Evolutionary conservation across 2,797 vertebrate species (phyloP).

Genomic region (Anguilla marmorata): DNA sequence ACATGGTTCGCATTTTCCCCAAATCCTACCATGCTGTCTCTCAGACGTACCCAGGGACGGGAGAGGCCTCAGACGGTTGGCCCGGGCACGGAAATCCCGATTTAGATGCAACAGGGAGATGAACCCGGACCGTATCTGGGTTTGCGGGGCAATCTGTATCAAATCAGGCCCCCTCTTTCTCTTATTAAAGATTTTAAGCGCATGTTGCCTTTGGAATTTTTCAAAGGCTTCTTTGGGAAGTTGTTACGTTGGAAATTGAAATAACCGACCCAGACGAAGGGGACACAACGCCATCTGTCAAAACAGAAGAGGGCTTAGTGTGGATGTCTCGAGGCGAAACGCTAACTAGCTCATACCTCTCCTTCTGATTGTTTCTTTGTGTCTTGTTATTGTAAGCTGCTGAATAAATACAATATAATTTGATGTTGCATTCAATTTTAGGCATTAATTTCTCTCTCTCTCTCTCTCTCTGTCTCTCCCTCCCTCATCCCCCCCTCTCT

Average conservation of each 20-base stretch:
- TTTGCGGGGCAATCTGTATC: slow-evolving; percentile 63
- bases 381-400: slow-evolving; percentile 40
- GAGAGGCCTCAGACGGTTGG: slow-evolving; percentile 63
- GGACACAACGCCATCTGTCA: slow-evolving; percentile 67
- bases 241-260: slow-evolving; percentile 68
- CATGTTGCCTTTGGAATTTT: slow-evolving; percentile 71
- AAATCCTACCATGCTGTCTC: slow-evolving; percentile 63
- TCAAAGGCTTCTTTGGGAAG: slow-evolving; percentile 70
- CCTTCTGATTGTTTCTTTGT: slow-evolving; percentile 27
- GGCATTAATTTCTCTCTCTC: slow-evolving; percentile 1
- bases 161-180: slow-evolving; percentile 64
- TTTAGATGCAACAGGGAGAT: slow-evolving; percentile 67
- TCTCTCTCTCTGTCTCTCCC: neutral
- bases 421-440: slow-evolving; percentile 19
- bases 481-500: neutral
- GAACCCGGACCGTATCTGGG: slow-evolving; percentile 56
- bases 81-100: slow-evolving; percentile 66
- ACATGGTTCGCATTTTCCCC: slow-evolving; percentile 70
- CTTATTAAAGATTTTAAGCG: slow-evolving; percentile 72
- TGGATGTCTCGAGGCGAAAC: slow-evolving; percentile 48
- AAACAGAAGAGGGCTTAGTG: slow-evolving; percentile 59
- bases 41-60: slow-evolving; percentile 31
- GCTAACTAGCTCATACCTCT: slow-evolving; percentile 52
- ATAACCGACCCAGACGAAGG: slow-evolving; percentile 61
- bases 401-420: slow-evolving; percentile 35